Conservation (phyloP, 2,113 vertebrate species). For the cattle (Bos taurus) region ARS-UCD2.0 NC_037346.1:39912501-39913000, state of each 20-base stretch:
- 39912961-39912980: neutral
- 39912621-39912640: conserved; percentile 2
- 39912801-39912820: neutral
- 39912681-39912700: neutral
- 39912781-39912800: neutral
- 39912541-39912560: conserved; percentile 82
- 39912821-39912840: neutral
- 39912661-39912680: neutral
- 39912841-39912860: conserved; percentile 38
- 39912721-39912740: neutral
- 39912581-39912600: conserved; percentile 82
- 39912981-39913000: conserved; percentile 15
- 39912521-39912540: conserved; percentile 88
- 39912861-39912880: neutral
- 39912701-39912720: neutral
- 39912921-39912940: neutral
- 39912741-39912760: neutral
- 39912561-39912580: conserved; percentile 79
- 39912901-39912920: conserved; percentile 21
- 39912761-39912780: neutral
- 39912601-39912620: neutral
- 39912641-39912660: neutral
- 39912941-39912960: neutral
- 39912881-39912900: neutral
- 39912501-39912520: conserved; percentile 83